Evolutionary conservation across 2,888 invertebrate genomes (phyloP).

Genomic region (Morpho deidamia): DNA sequence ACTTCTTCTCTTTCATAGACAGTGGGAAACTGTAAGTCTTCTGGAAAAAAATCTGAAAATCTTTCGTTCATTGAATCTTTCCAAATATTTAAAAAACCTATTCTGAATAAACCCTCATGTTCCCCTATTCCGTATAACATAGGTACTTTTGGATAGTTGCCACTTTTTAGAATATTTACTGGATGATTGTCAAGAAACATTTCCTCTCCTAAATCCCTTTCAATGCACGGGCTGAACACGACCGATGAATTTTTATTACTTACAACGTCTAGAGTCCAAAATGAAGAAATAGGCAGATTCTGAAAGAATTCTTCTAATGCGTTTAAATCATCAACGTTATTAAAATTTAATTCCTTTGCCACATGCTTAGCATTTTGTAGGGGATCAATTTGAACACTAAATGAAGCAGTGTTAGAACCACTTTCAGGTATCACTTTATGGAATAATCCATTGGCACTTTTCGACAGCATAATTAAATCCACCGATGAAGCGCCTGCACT

Average conservation of each 20-base stretch:
- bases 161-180: conserved; percentile 34
- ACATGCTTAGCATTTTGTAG: conserved; percentile 39
- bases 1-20: conserved; percentile 36
- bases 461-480: conserved; percentile 44
- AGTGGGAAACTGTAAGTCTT: conserved; percentile 38
- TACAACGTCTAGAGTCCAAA: neutral
- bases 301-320: conserved; percentile 1
- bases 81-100: conserved; percentile 32
- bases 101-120: conserved; percentile 37
- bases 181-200: conserved; percentile 40
- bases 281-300: neutral
- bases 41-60: conserved; percentile 46
- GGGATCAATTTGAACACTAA: conserved; percentile 42
- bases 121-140: conserved; percentile 40
- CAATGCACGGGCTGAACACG: conserved; percentile 36
- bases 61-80: conserved; percentile 41
- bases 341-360: conserved; percentile 34
- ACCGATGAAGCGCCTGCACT: conserved; percentile 49
- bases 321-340: conserved; percentile 1
- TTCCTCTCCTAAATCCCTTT: conserved; percentile 33
- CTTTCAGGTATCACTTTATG: conserved; percentile 48
- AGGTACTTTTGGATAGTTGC: conserved; percentile 37
- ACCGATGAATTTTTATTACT: conserved; percentile 22
- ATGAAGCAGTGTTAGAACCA: conserved; percentile 34
- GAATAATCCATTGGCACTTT: conserved; percentile 40